Conservation (phyloP, 2,113 vertebrate genomes). For the Takifugu bimaculatus region DNA sequence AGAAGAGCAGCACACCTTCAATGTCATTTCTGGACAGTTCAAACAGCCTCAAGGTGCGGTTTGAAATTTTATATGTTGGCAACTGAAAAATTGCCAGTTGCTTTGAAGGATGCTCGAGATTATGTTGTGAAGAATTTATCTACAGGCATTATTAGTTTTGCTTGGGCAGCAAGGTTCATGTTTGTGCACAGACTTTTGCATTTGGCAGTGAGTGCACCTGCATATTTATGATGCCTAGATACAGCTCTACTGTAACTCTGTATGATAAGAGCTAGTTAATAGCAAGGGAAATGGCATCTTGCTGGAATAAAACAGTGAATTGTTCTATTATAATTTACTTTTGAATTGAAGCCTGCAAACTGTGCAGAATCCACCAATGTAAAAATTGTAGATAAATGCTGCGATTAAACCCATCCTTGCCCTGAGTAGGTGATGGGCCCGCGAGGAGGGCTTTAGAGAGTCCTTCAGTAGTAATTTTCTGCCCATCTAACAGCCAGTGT, state of each 20-base stretch:
- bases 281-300: conserved; percentile 46
- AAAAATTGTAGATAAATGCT: conserved; percentile 3
- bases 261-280: conserved; percentile 48
- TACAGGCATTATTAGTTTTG: conserved; percentile 44
- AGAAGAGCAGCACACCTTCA: no score
- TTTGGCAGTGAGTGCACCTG: background rate
- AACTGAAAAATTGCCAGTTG: conserved; percentile 19
- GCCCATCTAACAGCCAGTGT: no score
- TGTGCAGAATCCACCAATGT: conserved; percentile 25
- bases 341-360: conserved; percentile 18
- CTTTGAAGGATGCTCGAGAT: conserved; percentile 50
- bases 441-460: no score
- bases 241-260: no score
- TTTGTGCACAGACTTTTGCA: conserved; percentile 6
- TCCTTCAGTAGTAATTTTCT: no score
- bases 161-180: conserved; percentile 15
- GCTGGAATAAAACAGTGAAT: conserved; percentile 45
- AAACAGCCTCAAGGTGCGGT: conserved; percentile 18
- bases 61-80: background rate
- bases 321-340: conserved; percentile 34
- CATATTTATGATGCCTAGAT: no score
- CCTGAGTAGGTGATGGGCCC: background rate
- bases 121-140: conserved; percentile 18
- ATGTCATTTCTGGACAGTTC: conserved; percentile 29
- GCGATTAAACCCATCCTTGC: background rate